These are phyloP conservation scores for Psylliodes chrysocephalus DNA, from an alignment of 2,888 invertebrate genomes.

Conservation along the genomic window DNA sequence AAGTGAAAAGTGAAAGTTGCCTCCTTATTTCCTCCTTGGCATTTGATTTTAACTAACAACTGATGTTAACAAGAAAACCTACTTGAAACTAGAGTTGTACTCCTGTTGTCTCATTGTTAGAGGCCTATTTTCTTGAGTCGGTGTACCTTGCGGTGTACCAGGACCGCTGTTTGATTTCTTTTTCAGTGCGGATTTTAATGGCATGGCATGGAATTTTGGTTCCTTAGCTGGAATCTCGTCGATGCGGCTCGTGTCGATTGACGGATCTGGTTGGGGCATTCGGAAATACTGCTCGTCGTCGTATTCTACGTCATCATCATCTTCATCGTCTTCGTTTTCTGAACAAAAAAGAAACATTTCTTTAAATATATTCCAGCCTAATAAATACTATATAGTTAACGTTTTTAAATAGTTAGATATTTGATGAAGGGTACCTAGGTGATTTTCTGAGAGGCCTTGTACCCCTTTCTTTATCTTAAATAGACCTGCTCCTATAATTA, in stretches of 20 bases:
- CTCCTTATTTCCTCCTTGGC: too few species aligned
- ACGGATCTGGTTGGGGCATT: constrained; percentile 72
- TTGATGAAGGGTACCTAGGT: too few species aligned
- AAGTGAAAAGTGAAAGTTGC: too few species aligned
- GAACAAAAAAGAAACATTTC: constrained; percentile 1
- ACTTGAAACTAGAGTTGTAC: constrained; percentile 84
- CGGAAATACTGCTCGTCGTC: constrained; percentile 69
- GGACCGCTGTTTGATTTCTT: constrained; percentile 77
- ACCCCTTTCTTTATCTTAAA: too few species aligned
- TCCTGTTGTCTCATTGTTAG: constrained; percentile 68
- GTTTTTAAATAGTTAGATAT: too few species aligned
- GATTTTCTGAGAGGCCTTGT: too few species aligned
- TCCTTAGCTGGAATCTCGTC: constrained; percentile 90
- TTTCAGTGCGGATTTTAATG: constrained; percentile 91
- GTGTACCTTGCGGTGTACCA: constrained; percentile 75
- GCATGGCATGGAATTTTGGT: constrained; percentile 84
- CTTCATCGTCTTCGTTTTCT: constrained; percentile 39
- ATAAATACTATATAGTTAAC: too few species aligned
- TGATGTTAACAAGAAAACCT: constrained; percentile 64
- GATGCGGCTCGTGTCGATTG: constrained; percentile 83
- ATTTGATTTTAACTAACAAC: too few species aligned
- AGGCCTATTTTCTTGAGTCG: constrained; percentile 77
- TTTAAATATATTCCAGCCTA: too few species aligned
- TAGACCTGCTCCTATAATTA: too few species aligned
- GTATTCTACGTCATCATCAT: constrained; percentile 60